Conservation (phyloP, 2,888 invertebrate genomes). For the Trichogramma dendrolimi region DNA sequence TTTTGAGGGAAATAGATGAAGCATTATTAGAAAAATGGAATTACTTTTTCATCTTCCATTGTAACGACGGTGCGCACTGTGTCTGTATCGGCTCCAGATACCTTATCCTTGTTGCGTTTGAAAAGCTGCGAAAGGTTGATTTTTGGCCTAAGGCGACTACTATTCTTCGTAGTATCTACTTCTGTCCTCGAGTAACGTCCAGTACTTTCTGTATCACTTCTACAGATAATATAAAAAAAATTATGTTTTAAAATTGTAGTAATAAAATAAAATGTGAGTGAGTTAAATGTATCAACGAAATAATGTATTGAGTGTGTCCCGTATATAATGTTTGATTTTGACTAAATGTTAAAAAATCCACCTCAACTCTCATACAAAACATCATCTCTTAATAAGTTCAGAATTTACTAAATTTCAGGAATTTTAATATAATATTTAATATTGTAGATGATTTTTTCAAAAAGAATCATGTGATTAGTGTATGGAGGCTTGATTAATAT, state of each 20-base stretch:
- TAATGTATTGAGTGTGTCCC: no score
- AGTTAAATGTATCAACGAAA: no score
- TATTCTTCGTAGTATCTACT: slow-evolving; percentile 42
- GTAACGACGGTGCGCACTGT: slow-evolving; percentile 48
- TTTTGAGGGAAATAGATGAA: not conserved
- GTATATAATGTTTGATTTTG: no score
- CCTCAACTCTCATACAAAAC: no score
- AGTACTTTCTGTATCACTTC: slow-evolving; percentile 68
- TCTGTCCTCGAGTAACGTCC: slow-evolving; percentile 51
- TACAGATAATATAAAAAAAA: slow-evolving; percentile 36
- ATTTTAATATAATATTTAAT: no score
- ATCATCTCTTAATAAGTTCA: no score
- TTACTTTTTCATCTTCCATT: slow-evolving; percentile 49
- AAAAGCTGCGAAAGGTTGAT: slow-evolving; percentile 48
- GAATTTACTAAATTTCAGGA: no score
- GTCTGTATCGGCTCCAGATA: slow-evolving; percentile 50
- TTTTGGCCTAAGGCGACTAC: slow-evolving; percentile 41
- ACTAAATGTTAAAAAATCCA: no score
- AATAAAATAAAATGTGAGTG: no score
- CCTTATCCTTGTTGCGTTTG: slow-evolving; percentile 52
- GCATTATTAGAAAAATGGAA: not conserved
- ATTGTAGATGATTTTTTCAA: no score
- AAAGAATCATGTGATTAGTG: no score
- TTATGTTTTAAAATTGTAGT: not conserved
- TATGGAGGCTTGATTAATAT: no score